These are phyloP conservation scores for Spilosoma lubricipeda DNA, from an alignment of 2,888 invertebrate genomes.

Conservation along the genomic window DNA sequence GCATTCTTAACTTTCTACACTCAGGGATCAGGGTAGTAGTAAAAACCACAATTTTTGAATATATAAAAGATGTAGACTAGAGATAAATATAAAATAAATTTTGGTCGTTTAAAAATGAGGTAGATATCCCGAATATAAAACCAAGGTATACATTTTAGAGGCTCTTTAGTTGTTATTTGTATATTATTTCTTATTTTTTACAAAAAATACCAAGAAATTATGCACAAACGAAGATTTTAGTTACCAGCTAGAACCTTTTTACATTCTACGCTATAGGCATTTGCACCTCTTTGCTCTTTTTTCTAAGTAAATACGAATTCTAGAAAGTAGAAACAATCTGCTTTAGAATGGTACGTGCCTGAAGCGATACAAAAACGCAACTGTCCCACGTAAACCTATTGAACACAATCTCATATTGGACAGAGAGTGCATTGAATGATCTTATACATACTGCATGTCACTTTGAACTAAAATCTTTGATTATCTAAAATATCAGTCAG, in stretches of 20 bases:
- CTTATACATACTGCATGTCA: background rate
- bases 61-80: too few relatives aligned
- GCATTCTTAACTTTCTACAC: background rate
- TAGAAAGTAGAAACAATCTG: background rate
- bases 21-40: background rate
- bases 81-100: too few relatives aligned
- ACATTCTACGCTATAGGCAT: background rate
- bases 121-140: too few relatives aligned
- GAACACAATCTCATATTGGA: background rate
- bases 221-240: background rate
- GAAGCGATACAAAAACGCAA: background rate
- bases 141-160: too few relatives aligned
- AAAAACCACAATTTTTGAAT: too few relatives aligned
- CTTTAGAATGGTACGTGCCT: background rate
- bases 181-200: background rate
- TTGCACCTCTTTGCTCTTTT: background rate
- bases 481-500: background rate
- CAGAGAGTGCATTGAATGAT: background rate
- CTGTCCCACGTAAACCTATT: background rate
- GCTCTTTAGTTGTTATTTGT: background rate
- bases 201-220: background rate
- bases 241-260: background rate
- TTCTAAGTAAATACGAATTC: background rate
- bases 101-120: too few relatives aligned
- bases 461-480: background rate